Evolutionary conservation across 2,888 invertebrate genomes (phyloP).

Genomic region (Perdita meconis): DNA sequence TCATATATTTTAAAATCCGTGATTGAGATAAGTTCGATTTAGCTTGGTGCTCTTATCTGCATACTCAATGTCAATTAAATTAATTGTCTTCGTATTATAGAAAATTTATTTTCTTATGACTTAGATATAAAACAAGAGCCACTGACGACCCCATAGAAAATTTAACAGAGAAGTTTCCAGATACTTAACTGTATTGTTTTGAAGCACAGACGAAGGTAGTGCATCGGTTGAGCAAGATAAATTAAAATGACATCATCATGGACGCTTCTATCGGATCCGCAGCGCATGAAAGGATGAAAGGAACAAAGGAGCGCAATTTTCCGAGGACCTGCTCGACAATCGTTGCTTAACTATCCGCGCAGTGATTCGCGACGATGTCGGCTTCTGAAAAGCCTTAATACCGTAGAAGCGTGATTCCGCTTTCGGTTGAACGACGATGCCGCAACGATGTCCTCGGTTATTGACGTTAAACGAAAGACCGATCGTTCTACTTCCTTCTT

Average conservation of each 20-base stretch:
- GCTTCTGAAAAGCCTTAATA: conserved; percentile 42
- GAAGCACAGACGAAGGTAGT: background rate
- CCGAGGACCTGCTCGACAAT: conserved; percentile 32
- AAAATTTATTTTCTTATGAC: too few species aligned
- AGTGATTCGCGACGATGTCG: conserved; percentile 42
- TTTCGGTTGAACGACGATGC: conserved; percentile 47
- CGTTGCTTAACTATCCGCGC: conserved; percentile 22
- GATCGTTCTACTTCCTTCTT: conserved; percentile 8
- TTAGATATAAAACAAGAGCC: too few species aligned
- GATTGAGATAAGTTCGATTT: too few species aligned
- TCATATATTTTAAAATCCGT: too few species aligned
- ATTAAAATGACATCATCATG: background rate
- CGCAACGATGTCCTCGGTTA: conserved; percentile 23
- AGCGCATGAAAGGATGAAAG: conserved; percentile 5
- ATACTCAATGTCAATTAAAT: too few species aligned
- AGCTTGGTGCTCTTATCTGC: too few species aligned
- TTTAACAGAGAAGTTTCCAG: background rate
- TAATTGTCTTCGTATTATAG: too few species aligned
- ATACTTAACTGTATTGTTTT: background rate
- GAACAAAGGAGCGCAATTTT: conserved; percentile 36
- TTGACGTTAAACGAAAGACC: conserved; percentile 27
- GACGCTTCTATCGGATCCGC: background rate
- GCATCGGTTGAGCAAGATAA: background rate
- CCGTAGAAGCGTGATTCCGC: conserved; percentile 58
- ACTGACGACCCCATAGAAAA: background rate